Evolutionary conservation across 2,797 vertebrate species (phyloP).

Genomic region (Harpagifer antarcticus): DNA sequence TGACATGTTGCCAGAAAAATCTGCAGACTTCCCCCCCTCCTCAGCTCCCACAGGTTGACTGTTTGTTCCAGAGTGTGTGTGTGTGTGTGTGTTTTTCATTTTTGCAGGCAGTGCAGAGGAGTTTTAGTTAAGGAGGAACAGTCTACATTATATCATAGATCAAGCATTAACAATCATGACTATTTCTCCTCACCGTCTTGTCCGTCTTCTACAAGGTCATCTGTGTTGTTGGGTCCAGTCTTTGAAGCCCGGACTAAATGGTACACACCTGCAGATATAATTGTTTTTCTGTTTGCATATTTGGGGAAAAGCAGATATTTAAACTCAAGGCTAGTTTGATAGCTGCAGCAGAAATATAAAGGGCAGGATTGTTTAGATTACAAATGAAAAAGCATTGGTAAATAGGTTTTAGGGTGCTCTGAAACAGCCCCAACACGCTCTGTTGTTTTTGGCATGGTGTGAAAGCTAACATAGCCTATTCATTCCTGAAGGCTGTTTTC

Average conservation of each 20-base stretch:
- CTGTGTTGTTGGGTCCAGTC: constrained; percentile 10
- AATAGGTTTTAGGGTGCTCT: constrained; percentile 24
- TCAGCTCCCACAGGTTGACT: constrained; percentile 49
- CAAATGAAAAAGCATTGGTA: constrained; percentile 7
- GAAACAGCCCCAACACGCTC: neutral
- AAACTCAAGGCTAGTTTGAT: constrained; percentile 39
- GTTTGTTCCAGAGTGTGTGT: constrained; percentile 1
- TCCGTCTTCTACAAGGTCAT: constrained; percentile 3
- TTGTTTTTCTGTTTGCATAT: constrained; percentile 32
- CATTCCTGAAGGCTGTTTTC: constrained; percentile 12
- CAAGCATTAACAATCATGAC: constrained; percentile 15
- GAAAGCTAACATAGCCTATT: neutral
- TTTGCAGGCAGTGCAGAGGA: no score
- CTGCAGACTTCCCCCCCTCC: neutral
- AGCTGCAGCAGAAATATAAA: constrained; percentile 22
- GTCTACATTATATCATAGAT: constrained; percentile 9
- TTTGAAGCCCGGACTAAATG: constrained; percentile 11
- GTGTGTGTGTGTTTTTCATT: constrained; percentile 12
- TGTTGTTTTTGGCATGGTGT: constrained; percentile 9
- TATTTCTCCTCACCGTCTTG: constrained; percentile 14
- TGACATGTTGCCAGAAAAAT: constrained; percentile 63
- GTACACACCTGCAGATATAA: constrained; percentile 16
- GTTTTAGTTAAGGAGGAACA: neutral
- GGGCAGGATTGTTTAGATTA: constrained; percentile 22
- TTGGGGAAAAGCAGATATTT: constrained; percentile 21